Evolutionary conservation across 2,888 invertebrate genomes (phyloP).

Genomic region (Eristalis arbustorum): DNA sequence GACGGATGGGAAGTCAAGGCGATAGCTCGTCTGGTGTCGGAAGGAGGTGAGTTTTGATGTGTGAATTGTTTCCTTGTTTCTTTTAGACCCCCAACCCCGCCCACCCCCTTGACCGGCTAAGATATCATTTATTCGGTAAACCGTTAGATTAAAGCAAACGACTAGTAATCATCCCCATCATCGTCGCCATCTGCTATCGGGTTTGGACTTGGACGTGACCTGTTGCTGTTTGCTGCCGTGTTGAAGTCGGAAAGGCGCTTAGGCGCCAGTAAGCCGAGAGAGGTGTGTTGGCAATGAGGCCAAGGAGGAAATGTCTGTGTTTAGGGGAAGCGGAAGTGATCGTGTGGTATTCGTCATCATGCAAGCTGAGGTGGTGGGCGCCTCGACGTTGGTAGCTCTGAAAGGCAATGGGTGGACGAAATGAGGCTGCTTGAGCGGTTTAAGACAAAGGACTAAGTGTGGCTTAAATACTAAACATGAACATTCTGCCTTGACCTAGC

Average conservation of each 20-base stretch:
- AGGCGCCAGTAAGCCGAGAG: no score
- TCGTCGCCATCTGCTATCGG: not conserved
- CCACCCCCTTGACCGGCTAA: conserved; percentile 14
- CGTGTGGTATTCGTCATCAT: no score
- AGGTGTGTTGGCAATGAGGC: no score
- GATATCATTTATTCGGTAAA: conserved; percentile 14
- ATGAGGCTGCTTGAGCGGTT: no score
- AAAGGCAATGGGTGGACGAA: no score
- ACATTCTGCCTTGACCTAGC: no score
- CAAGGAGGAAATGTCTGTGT: no score
- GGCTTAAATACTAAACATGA: no score
- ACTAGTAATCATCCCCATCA: not conserved
- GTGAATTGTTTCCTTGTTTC: not conserved
- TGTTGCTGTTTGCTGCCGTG: not conserved
- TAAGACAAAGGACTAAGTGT: no score
- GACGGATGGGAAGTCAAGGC: conserved; percentile 62
- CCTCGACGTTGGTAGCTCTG: no score
- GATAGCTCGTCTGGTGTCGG: conserved; percentile 68
- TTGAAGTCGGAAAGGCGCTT: not conserved
- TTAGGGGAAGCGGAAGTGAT: no score
- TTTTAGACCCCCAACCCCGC: not conserved
- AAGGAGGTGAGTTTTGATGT: conserved; percentile 53
- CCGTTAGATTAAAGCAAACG: not conserved
- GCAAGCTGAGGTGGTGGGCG: no score
- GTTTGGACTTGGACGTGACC: not conserved